Evolutionary conservation across 1,140 invertebrate genomes (phyloP).

Genomic region (Bombus consobrinus): DNA sequence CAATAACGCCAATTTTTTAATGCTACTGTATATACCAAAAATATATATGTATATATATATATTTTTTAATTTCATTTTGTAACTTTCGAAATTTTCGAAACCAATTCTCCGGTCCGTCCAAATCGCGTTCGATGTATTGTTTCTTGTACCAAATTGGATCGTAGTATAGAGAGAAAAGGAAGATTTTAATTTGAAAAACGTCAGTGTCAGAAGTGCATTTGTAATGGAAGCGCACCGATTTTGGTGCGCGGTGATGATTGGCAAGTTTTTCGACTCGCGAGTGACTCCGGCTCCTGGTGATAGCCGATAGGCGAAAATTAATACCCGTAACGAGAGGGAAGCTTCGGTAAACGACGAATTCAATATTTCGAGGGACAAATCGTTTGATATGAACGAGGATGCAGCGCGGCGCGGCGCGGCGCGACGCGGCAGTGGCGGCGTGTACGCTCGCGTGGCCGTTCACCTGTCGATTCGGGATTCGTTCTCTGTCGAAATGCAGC

Average conservation of each 20-base stretch:
- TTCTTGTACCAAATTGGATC: background rate
- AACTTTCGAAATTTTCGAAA: background rate
- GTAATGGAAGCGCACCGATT: background rate
- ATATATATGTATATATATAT: no score
- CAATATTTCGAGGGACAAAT: slow-evolving; percentile 68
- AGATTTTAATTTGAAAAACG: slow-evolving; percentile 18
- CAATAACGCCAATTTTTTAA: no score
- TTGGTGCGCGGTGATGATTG: slow-evolving; percentile 11
- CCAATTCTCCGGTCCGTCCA: background rate
- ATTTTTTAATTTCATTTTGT: background rate
- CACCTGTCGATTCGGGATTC: slow-evolving; percentile 62
- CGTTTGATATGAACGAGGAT: slow-evolving; percentile 63
- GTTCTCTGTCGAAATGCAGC: slow-evolving; percentile 63
- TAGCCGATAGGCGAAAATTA: slow-evolving; percentile 58
- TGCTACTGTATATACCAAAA: no score
- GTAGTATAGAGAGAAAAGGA: background rate
- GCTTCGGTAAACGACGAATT: slow-evolving; percentile 60
- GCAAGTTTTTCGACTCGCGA: slow-evolving; percentile 43
- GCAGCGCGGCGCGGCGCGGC: no score
- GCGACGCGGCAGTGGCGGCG: background rate
- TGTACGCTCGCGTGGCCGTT: slow-evolving; percentile 42
- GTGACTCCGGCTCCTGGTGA: slow-evolving; percentile 14
- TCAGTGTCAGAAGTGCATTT: slow-evolving; percentile 15
- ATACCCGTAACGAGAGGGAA: slow-evolving; percentile 53
- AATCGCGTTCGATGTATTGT: background rate